Evolutionary conservation across 2,113 vertebrate genomes (phyloP), one percentile per base, ranked within the genome.

Genomic region (Dasyprocta punctata): DNA sequence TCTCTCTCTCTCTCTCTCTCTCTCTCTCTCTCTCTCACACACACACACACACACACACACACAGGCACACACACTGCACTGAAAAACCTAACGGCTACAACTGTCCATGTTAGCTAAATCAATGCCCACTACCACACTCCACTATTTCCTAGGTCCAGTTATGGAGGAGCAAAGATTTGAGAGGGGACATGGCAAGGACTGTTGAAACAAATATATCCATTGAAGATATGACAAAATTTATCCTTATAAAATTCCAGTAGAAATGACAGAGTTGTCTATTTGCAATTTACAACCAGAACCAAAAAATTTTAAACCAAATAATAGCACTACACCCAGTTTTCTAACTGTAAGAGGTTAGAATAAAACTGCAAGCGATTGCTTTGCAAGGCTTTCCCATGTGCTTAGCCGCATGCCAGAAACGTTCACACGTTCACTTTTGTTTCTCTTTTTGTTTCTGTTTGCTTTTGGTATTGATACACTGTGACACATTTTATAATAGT

Each of bases 141-240:
- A 5, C 1, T 52, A 10, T 44, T 26, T 63, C 60, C 3, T 63
- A 78, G 4, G 1, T 83, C 85, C 2, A 80, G n/a, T 9, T 33
- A 16, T 36, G 38, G 28, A 52, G 0, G 5, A 36, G 26, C 14
- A 69, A 77, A 89, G 12, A 28, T 5, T 61, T 9, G 56, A 26
- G 8, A 0, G 11, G 0, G 1, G 2, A 0, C 38, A 4, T 1
- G 17, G 52, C 22, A n/a, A 12, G 41, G 16, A 56, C 3, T 61
- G 60, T 63, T 44, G 52, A 91, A 95, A 71, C 13, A 5, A 60
- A 1, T 49, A 75, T 61, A 73, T 61, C 13, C 65, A 9, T 41
- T 26, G 60, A 60, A 44, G 1, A 1, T 58, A 86, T 41, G n/a
- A 17, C 16, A 26, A 75, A 3, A 60, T 26, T 54, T 33, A 4